Base-by-base conservation (phyloP, 2,113 vertebrate genomes). In the Columba janthina region DNA sequence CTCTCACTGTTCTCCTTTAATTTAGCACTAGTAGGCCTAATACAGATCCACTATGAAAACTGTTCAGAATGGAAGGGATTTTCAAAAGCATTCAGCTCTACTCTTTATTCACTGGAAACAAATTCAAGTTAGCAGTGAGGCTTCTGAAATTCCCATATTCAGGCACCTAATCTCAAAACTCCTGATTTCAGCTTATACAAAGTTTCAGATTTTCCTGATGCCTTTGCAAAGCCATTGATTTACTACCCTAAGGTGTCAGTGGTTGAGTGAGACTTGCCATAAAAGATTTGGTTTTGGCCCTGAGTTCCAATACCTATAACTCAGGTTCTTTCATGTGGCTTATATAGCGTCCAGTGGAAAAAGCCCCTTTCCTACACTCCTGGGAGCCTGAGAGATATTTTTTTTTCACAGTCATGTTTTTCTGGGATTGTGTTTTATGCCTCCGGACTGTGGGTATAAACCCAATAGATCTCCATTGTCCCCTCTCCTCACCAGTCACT, bases 121-220 rank as follows among this genome's bases (percentile, higher is more conserved):
- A 67, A 62, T 57, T 72, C 54, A 72, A 42, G 20, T 46, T 56
- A 54, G 62, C 8, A 21, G 12, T 1, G 53, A 65, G 36, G 11
- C 29, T 91, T 61, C 25, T 0, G 5, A 81, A 72, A 72, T 72
- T 22, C 32, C 42, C 2, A 3, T 22, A 21, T 61, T 80, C 0
- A 3, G 42, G 42, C 13, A 32, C 9, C 58, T 86, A 26, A 42
- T 15, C 36, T 15, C 56, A 7, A 36, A 17, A n/a, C 31, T 57
- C 36, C 50, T 36, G 25, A 28, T 8, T 46, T 79, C 4, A 28
- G 16, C 69, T 85, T 76, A 31, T 38, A 53, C 0, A 0, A 50
- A 29, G 40, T 67, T 92, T 64, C 36, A 50, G 11, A 6, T 88
- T 91, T 25, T 88, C 34, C 16, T 14, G 62, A 17, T 5, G 31